These are phyloP conservation scores for Cheilosia pagana DNA, from an alignment of 2,888 invertebrate genomes.

Conservation along the genomic window DNA sequence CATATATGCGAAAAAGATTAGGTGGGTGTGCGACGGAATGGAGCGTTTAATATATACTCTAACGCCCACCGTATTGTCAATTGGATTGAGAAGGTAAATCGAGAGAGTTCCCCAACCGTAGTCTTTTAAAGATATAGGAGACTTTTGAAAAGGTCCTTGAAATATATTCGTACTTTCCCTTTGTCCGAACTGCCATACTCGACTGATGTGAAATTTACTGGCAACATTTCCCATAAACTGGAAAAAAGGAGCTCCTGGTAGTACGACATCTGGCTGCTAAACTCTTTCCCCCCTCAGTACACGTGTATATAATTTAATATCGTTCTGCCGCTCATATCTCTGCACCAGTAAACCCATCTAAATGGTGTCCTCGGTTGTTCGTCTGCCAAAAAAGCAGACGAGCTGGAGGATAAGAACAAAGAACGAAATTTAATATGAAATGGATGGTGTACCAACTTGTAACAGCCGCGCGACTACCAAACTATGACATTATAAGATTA, in stretches of 20 bases:
- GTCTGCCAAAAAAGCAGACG: slow-evolving; percentile 35
- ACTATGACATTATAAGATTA: slow-evolving; percentile 59
- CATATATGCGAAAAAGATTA: slow-evolving; percentile 51
- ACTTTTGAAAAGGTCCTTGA: too few relatives aligned
- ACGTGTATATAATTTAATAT: slow-evolving; percentile 71
- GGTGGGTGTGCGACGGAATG: slow-evolving; percentile 5
- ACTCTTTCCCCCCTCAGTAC: slow-evolving; percentile 22
- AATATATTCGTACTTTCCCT: too few relatives aligned
- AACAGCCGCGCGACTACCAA: slow-evolving; percentile 64
- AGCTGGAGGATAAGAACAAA: slow-evolving; percentile 26
- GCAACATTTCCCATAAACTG: slow-evolving; percentile 18
- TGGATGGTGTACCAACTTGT: slow-evolving; percentile 31
- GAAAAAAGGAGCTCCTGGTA: slow-evolving; percentile 49
- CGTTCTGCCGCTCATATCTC: slow-evolving; percentile 24
- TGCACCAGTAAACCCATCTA: slow-evolving; percentile 40
- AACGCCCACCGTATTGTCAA: background rate
- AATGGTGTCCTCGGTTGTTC: slow-evolving; percentile 53
- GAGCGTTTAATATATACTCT: background rate
- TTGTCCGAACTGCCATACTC: background rate
- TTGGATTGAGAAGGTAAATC: background rate
- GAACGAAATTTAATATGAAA: slow-evolving; percentile 57
- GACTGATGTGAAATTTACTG: slow-evolving; percentile 3
- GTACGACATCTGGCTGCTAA: slow-evolving; percentile 57
- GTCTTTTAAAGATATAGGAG: background rate
- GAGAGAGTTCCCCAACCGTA: background rate